Conservation (phyloP, 2,113 vertebrate species). For the Naja naja region DNA sequence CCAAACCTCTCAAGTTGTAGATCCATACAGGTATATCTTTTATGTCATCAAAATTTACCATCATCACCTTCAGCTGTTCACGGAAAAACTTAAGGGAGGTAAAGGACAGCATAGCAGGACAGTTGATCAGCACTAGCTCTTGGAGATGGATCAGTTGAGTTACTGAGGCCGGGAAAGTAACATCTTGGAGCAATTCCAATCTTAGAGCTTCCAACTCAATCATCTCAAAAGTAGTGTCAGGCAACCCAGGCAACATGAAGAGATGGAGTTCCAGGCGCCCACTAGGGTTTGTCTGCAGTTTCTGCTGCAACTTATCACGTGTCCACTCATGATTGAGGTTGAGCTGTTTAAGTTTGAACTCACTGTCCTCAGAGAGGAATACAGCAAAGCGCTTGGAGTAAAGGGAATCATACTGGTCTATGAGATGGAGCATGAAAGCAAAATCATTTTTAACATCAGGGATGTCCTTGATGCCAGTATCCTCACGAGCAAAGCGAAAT, state of each 20-base stretch:
- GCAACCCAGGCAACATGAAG: conserved; percentile 80
- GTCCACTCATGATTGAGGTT: conserved; percentile 90
- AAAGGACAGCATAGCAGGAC: conserved; percentile 76
- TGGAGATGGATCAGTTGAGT: conserved; percentile 75
- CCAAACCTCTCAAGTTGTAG: conserved; percentile 76
- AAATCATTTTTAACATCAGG: conserved; percentile 90
- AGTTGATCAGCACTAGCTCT: conserved; percentile 80
- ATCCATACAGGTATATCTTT: conserved; percentile 83
- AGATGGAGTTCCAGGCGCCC: conserved; percentile 80
- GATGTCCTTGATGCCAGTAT: conserved; percentile 86
- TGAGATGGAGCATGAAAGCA: conserved; percentile 88
- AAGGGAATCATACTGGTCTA: conserved; percentile 86
- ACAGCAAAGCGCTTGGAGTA: conserved; percentile 86
- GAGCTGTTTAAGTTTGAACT: conserved; percentile 81
- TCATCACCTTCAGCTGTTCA: conserved; percentile 77
- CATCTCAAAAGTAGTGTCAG: conserved; percentile 82
- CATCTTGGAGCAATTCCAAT: conserved; percentile 79
- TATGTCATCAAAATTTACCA: conserved; percentile 72
- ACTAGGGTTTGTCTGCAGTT: conserved; percentile 70
- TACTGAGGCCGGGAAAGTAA: conserved; percentile 73
- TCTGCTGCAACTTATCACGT: conserved; percentile 75
- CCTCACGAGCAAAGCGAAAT: conserved; percentile 80
- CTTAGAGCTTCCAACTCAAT: conserved; percentile 80
- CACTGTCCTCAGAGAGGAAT: conserved; percentile 89
- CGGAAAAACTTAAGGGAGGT: conserved; percentile 76